phyloP scores from a whole-genome alignment of 2,888 invertebrate genomes.

The Teleiodes luculella region DNA sequence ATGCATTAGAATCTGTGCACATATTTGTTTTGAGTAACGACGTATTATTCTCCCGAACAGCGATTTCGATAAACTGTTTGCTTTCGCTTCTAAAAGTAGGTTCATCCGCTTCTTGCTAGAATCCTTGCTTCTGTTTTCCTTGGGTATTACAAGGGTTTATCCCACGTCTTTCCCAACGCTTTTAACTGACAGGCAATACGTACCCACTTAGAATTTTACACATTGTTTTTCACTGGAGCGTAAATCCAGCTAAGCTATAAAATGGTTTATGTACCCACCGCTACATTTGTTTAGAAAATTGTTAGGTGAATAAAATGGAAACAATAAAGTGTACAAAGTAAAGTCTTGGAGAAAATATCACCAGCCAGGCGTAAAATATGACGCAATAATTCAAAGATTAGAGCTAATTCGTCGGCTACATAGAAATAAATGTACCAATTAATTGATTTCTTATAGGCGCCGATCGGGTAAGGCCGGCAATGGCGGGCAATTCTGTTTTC shows the following conservation, averaged over 20 bases:
- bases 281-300: conserved; percentile 7
- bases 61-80: conserved; percentile 61
- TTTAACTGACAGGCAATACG: conserved; percentile 13
- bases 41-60: conserved; percentile 49
- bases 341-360: not conserved
- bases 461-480: conserved; percentile 35
- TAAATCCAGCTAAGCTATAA: conserved; percentile 4
- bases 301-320: not conserved
- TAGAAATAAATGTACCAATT: conserved; percentile 38
- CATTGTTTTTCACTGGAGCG: conserved; percentile 10
- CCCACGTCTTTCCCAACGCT: conserved; percentile 10
- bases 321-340: conserved; percentile 6
- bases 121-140: conserved; percentile 26
- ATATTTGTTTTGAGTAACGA: conserved; percentile 64
- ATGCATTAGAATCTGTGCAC: conserved; percentile 61
- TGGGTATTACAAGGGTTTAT: conserved; percentile 32
- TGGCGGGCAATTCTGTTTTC: conserved; percentile 42
- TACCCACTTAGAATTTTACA: conserved; percentile 9
- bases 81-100: conserved; percentile 43
- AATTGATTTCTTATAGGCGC: conserved; percentile 54
- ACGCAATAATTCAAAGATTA: conserved; percentile 2
- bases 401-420: conserved; percentile 16
- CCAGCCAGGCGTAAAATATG: not conserved
- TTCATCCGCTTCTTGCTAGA: conserved; percentile 29
- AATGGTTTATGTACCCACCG: conserved; percentile 1